Evolutionary conservation across 2,113 vertebrate genomes (phyloP).

Genomic region (Chloebia gouldiae): DNA sequence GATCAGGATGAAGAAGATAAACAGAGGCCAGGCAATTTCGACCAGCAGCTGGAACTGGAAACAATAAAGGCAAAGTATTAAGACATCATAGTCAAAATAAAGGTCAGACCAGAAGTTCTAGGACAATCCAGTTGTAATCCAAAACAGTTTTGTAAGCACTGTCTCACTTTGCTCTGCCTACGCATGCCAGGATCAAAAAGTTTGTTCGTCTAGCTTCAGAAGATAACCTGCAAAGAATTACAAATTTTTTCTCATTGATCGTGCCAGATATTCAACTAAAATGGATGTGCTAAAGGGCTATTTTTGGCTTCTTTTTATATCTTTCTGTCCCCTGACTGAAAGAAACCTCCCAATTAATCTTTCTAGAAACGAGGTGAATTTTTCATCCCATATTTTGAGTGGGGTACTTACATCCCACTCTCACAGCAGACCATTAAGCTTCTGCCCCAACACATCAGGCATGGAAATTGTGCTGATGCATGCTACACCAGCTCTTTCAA

Average conservation of each 20-base stretch:
- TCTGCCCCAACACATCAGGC: background rate
- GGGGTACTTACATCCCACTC: background rate
- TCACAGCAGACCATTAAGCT: background rate
- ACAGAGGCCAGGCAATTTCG: conserved; percentile 93
- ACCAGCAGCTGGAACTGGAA: conserved; percentile 89
- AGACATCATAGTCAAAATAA: background rate
- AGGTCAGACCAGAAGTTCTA: background rate
- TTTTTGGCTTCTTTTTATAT: background rate
- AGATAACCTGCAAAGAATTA: background rate
- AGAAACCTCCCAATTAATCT: background rate
- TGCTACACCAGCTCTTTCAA: background rate
- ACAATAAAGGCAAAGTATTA: conserved; percentile 36
- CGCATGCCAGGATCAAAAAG: background rate
- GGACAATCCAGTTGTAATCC: background rate
- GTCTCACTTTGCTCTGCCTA: background rate
- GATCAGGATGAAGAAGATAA: conserved; percentile 98
- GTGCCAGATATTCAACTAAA: background rate
- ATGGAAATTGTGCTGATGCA: background rate
- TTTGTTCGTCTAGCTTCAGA: background rate
- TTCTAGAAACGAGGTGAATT: background rate
- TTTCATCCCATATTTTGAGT: background rate
- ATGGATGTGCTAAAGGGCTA: background rate
- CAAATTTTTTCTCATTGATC: background rate
- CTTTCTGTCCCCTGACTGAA: background rate
- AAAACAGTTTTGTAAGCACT: background rate